Base-by-base conservation (phyloP, 2,113 vertebrate genomes). In the Zapus hudsonius region DNA sequence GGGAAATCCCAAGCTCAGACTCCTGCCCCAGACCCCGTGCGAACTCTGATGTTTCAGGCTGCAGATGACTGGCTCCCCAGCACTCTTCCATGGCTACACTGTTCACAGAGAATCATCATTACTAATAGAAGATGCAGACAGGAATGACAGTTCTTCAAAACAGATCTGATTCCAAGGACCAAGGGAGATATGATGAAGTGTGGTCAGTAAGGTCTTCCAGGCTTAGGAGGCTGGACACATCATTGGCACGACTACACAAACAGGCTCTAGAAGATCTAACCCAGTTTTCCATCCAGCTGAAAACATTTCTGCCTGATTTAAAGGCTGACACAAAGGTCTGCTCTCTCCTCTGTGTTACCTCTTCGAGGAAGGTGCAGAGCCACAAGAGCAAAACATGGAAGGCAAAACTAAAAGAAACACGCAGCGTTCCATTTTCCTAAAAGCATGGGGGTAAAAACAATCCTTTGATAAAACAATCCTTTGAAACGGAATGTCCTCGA, bases 91-190 rank as follows among this genome's bases (percentile, higher is more conserved):
- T 69, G 33, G 84, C 29, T 36, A 19, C 36, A 59, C 23, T 72
- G 72, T 36, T 36, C 70, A 82, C 66, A 96, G 93, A 93, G 70
- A n/a, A 80, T 11, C 25, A 12, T 47, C 25, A 0, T 17, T 72
- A 47, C 67, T 72, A 95, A 92, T 42, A 85, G 81, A 94, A 96
- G 74, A 90, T 63, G 73, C 79, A 95, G 92, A 94, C 91, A 84
- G 90, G 57, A 83, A 93, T 69, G 92, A 85, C 92, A 92, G 91
- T 87, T 95, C 94, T 96, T 96, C 87, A 88, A 96, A 95, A 97
- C 69, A 84, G 85, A 79, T 82, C 94, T 9, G 1, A 66, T 90
- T 95, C 90, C 89, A 92, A 95, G 75, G 90, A 93, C 84, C 79
- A 95, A 93, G 69, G 57, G 91, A 80, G 82, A 93, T 86, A 94